Conservation (phyloP, 2,888 invertebrate genomes). For the Melinopterus prodromus region DNA sequence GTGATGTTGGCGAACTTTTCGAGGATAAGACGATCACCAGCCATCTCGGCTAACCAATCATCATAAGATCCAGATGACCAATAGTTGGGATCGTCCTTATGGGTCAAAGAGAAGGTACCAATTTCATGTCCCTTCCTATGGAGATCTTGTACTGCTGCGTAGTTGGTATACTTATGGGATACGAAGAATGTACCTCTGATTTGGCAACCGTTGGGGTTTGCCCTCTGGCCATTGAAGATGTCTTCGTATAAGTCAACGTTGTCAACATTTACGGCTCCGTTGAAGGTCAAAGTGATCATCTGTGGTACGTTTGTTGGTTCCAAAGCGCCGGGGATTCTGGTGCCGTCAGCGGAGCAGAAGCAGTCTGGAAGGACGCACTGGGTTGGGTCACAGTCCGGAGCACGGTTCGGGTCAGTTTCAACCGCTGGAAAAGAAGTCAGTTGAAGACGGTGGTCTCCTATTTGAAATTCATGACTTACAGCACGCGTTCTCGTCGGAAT, state of each 20-base stretch:
- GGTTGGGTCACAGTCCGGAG: constrained; percentile 89
- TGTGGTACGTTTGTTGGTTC: constrained; percentile 89
- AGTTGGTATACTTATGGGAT: constrained; percentile 92
- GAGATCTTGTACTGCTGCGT: constrained; percentile 88
- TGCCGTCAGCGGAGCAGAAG: constrained; percentile 93
- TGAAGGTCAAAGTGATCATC: constrained; percentile 93
- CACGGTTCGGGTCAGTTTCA: constrained; percentile 89
- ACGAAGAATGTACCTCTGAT: constrained; percentile 92
- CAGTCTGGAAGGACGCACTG: constrained; percentile 91
- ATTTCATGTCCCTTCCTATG: constrained; percentile 92
- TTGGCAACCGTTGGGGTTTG: constrained; percentile 90
- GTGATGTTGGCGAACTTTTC: constrained; percentile 92
- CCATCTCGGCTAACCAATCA: constrained; percentile 95
- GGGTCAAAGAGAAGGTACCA: constrained; percentile 89
- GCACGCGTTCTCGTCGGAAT: constrained; percentile 95
- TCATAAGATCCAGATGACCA: constrained; percentile 89
- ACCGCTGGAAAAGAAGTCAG: constrained; percentile 69
- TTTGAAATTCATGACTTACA: constrained; percentile 70
- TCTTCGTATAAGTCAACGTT: constrained; percentile 93
- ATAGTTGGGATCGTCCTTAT: constrained; percentile 91
- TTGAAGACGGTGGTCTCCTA: background rate
- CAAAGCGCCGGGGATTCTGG: constrained; percentile 84
- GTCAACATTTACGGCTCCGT: constrained; percentile 91
- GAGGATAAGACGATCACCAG: constrained; percentile 85
- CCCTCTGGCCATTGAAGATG: constrained; percentile 83